phyloP scores from a whole-genome alignment of 2,797 vertebrate species.

The Oreochromis grahami region DNA sequence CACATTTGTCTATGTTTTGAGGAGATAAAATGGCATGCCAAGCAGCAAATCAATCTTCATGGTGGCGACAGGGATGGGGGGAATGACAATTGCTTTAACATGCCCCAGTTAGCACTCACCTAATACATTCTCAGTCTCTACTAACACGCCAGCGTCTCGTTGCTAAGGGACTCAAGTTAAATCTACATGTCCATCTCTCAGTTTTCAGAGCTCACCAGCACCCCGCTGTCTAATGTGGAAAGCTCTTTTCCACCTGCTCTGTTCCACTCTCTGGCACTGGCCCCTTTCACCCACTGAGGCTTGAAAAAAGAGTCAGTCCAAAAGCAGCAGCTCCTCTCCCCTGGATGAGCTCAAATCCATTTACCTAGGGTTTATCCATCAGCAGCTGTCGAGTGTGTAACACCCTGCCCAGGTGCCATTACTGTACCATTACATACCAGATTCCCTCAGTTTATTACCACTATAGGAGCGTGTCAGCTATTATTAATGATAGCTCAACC shows the following conservation, averaged over 20 bases:
- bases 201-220: not conserved
- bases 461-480: conserved; percentile 74
- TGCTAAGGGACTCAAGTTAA: conserved; percentile 18
- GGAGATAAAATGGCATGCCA: conserved; percentile 53
- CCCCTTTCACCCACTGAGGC: conserved; percentile 25
- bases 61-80: conserved; percentile 12
- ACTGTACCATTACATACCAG: conserved; percentile 76
- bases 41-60: conserved; percentile 61
- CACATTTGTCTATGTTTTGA: conserved; percentile 57
- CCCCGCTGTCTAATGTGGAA: conserved; percentile 29
- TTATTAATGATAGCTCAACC: conserved; percentile 80
- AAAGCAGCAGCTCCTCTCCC: conserved; percentile 50
- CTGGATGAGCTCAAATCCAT: conserved; percentile 73
- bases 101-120: conserved; percentile 66
- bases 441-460: conserved; percentile 78
- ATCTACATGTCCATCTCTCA: conserved; percentile 41
- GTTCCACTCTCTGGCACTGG: conserved; percentile 2
- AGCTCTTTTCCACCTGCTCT: conserved; percentile 15
- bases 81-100: conserved; percentile 61
- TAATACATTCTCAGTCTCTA: conserved; percentile 33
- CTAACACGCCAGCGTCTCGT: not conserved
- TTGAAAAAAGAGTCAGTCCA: conserved; percentile 50
- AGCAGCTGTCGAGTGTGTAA: conserved; percentile 71
- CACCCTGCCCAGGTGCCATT: conserved; percentile 75
- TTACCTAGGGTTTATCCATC: conserved; percentile 78